These are phyloP conservation scores for Drosophila athabasca DNA, from an alignment of 1,140 invertebrate genomes.

Conservation along the genomic window DNA sequence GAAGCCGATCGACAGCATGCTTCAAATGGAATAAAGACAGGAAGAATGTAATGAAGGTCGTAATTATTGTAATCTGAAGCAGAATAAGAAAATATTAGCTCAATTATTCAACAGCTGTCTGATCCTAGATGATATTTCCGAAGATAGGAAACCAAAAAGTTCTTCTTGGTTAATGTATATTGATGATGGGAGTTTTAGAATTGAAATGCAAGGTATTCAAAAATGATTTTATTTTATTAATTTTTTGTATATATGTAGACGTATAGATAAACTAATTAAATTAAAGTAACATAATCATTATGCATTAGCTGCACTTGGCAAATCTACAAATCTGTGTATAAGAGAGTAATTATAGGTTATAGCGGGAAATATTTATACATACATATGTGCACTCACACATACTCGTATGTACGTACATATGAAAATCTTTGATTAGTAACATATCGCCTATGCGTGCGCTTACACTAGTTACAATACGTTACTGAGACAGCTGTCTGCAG, in stretches of 20 bases:
- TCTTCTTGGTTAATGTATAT: too few species aligned
- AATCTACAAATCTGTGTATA: conserved; percentile 46
- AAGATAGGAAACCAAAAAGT: too few species aligned
- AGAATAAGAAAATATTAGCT: too few species aligned
- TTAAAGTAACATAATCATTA: conserved; percentile 50
- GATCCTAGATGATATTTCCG: too few species aligned
- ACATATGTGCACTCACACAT: too few species aligned
- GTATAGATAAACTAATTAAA: conserved; percentile 55
- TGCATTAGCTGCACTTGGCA: conserved; percentile 34
- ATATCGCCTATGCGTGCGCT: conserved; percentile 35
- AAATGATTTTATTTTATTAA: conserved; percentile 64
- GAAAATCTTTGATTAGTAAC: conserved; percentile 74
- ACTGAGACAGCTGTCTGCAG: conserved; percentile 26
- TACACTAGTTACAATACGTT: conserved; percentile 1
- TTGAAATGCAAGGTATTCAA: conserved; percentile 16
- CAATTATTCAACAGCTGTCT: too few species aligned
- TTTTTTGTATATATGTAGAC: conserved; percentile 39
- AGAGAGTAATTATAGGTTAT: conserved; percentile 27
- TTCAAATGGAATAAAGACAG: too few species aligned
- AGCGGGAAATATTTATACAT: conserved; percentile 32
- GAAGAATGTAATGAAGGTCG: too few species aligned
- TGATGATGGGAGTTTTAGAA: too few species aligned
- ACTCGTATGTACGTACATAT: conserved; percentile 49
- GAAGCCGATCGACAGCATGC: too few species aligned
- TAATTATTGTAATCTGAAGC: too few species aligned